Conservation (phyloP, 2,888 invertebrate species). For the Cosmopolites sordidus region DNA sequence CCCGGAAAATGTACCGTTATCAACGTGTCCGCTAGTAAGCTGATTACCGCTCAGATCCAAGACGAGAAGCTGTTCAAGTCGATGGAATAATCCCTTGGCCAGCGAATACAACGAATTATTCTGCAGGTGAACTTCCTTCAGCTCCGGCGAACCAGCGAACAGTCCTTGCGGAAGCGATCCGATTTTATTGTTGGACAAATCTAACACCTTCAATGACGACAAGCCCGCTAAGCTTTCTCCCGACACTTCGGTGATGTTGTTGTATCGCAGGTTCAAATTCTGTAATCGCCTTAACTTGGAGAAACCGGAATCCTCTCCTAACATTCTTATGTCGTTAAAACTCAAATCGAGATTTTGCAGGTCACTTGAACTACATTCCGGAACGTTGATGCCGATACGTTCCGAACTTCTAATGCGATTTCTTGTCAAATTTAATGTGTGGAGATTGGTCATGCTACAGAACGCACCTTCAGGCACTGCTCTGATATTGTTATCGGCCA, state of each 20-base stretch:
- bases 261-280: conserved; percentile 75
- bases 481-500: conserved; percentile 80
- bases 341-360: conserved; percentile 76
- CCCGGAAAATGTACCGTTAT: conserved; percentile 80
- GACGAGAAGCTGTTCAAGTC: conserved; percentile 77
- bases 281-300: conserved; percentile 73
- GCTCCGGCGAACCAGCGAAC: conserved; percentile 75
- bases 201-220: conserved; percentile 72
- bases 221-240: conserved; percentile 76
- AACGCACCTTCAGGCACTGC: conserved; percentile 74
- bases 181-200: conserved; percentile 82
- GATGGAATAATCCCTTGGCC: conserved; percentile 77
- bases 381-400: conserved; percentile 64
- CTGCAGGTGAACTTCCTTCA: conserved; percentile 78
- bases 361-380: conserved; percentile 64
- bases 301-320: conserved; percentile 69
- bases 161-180: conserved; percentile 75
- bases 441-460: conserved; percentile 74
- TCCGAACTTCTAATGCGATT: conserved; percentile 78
- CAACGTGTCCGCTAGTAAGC: conserved; percentile 77
- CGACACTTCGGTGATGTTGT: conserved; percentile 75
- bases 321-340: conserved; percentile 68
- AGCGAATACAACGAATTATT: conserved; percentile 80
- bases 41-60: conserved; percentile 82
- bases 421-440: conserved; percentile 77